Evolutionary conservation across 1,140 invertebrate species (phyloP), one percentile per base, ranked within the genome.

Genomic region (Bombus picipes): DNA sequence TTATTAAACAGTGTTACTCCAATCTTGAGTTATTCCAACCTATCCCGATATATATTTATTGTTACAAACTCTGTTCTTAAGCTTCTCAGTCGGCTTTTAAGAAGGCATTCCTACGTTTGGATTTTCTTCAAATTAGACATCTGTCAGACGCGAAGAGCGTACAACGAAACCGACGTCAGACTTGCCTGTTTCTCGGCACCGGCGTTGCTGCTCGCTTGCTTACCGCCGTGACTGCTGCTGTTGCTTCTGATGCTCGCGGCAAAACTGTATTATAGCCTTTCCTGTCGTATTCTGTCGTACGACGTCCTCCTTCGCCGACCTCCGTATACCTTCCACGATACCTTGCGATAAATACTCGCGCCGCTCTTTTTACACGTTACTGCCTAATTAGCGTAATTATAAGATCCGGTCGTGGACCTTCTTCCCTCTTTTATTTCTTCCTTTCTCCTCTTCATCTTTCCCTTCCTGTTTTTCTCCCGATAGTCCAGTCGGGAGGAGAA

Each of bases 221-320:
- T 87, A 53, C 87, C 77, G 59, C 65, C 78, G 82, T 76, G 65
- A 81, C 83, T 77, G 59, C 78, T 71, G 43, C 78, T 77, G 80
- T 81, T 75, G 89, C 90, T 84, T 84, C 66, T 71, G 76, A 83
- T 86, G 90, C 90, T 90, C 89, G 92, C 91, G 92, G 92, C 92
- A 92, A 94, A 93, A 94, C 91, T 90, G 92, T 94, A 94, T 94
- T 94, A 94, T 91, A 94, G 92, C 92, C 91, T 92, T 94, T 88
- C 91, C 80, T 76, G 59, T 92, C 92, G 88, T 92, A 93, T 92
- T 91, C 91, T 90, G 89, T 85, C 91, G 88, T 88, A 84, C 77
- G 78, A 89, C 87, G 77, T 91, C 86, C 81, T 92, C 88, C 89
- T 86, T 84, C 75, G 78, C 74, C 34, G 72, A 76, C 83, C 83